Base-by-base conservation (phyloP, 2,113 vertebrate genomes). In the Pseudolaguvia tuberculata region DNA sequence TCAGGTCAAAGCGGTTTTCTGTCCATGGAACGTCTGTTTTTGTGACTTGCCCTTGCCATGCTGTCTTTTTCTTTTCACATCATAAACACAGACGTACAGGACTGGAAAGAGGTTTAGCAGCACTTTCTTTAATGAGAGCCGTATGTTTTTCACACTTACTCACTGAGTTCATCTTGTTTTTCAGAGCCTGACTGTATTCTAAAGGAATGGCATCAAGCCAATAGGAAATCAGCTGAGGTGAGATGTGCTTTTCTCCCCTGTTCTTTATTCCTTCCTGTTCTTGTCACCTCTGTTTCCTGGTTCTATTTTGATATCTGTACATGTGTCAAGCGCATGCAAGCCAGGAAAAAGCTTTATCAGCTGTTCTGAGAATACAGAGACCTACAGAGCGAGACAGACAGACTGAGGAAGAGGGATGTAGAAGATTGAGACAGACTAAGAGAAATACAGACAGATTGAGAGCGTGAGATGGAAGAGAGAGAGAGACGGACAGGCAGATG, bases 121-220 rank as follows among this genome's bases (percentile, higher is more conserved):
- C 29, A 13, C 12, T 68, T 52, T 35, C 2, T 39, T 52, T 55
- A 55, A 57, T 25, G 8, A 18, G 14, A 15, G 42, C 35, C 23
- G 2, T 52, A 31, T 42, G 51, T 23, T n/a, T n/a, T 35, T 25
- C 31, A 58, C 1, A 29, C 18, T 13, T 1, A 18, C 21, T 31
- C 4, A 59, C 13, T 17, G 12, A 17, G n/a, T 23, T 42, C 6
- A 2, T 62, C 69, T 61, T 77, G 56, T 62, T 59, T 77, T 65
- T 66, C 65, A 80, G 75, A 62, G 63, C 58, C 21, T 42, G 48
- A 53, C 69, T 17, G 48, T 47, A 20, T 66, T n/a, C n/a, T 21
- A 48, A 35, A 68, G 56, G 12, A 70, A 80, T 80, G 74, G 70
- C 42, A 25, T 73, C 27, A 27, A 52, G 70, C 15, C 55, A 73